These are phyloP conservation scores for Turnix velox DNA, from an alignment of 2,113 vertebrate species.

Conservation along the genomic window DNA sequence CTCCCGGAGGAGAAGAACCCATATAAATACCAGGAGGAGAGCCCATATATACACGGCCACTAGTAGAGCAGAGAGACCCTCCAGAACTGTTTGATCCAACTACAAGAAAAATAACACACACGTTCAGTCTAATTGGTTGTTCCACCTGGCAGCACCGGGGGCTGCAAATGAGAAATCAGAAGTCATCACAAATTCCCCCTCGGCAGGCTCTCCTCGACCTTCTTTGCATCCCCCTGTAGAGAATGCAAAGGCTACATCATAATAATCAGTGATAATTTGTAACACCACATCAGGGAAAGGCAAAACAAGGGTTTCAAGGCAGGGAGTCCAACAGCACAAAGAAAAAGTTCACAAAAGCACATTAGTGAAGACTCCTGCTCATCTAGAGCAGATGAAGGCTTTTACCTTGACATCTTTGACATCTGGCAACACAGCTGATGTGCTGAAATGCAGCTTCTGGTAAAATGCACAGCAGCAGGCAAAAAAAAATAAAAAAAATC, in stretches of 20 bases:
- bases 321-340: background rate
- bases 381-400: background rate
- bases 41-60: constrained; percentile 84
- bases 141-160: background rate
- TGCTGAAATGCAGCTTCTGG: background rate
- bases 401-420: background rate
- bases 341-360: background rate
- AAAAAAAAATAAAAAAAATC: background rate
- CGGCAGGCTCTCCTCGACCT: background rate
- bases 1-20: constrained; percentile 78
- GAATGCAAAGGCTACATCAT: background rate
- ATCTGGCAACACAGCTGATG: background rate
- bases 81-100: constrained; percentile 93
- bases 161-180: background rate
- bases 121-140: background rate
- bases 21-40: constrained; percentile 86
- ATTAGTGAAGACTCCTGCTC: background rate
- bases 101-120: constrained; percentile 60
- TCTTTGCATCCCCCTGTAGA: background rate
- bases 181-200: background rate
- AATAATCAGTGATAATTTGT: background rate
- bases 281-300: background rate
- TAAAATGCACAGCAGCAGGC: background rate
- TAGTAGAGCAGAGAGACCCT: constrained; percentile 89
- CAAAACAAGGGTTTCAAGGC: background rate